Percentiles rank a stretch among this genome's conserved stretches.
These are phyloP conservation scores for Pseudopleuronectes americanus DNA, from an alignment of 2,797 vertebrate genomes.

Conservation along the genomic window DNA sequence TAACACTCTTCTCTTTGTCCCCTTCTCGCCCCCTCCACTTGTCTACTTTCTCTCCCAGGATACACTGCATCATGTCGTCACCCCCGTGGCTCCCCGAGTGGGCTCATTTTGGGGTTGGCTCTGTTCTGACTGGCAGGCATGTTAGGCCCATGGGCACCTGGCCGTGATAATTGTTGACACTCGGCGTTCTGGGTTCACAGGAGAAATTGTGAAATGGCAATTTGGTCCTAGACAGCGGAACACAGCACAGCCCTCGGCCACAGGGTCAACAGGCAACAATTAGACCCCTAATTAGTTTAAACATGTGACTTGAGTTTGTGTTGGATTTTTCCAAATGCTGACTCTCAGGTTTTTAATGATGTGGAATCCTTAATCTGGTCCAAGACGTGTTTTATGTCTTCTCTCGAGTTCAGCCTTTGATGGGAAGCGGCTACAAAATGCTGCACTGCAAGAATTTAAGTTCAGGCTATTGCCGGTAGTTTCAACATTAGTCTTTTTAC, in stretches of 20 bases:
- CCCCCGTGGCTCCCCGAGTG: slow-evolving; percentile 9
- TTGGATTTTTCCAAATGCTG: slow-evolving; percentile 40
- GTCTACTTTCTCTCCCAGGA: slow-evolving; percentile 6
- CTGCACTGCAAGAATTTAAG: slow-evolving; percentile 61
- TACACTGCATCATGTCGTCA: slow-evolving; percentile 8
- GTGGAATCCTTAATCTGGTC: slow-evolving; percentile 22
- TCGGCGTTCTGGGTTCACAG: slow-evolving; percentile 22
- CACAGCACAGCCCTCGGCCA: slow-evolving; percentile 3
- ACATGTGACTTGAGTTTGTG: slow-evolving; percentile 15
- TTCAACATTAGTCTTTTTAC: slow-evolving; percentile 78
- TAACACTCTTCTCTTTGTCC: slow-evolving; percentile 27
- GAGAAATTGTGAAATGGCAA: slow-evolving; percentile 33
- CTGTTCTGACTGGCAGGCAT: slow-evolving; percentile 5
- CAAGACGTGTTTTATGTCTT: slow-evolving; percentile 36
- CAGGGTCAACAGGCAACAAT: slow-evolving; percentile 37
- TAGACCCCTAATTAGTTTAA: slow-evolving; percentile 46
- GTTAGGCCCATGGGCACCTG: slow-evolving; percentile 31
- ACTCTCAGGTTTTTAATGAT: slow-evolving; percentile 29
- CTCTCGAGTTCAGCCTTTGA: slow-evolving; percentile 58
- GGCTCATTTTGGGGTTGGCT: slow-evolving; percentile 20
- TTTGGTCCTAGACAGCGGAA: slow-evolving; percentile 24
- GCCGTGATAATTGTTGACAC: slow-evolving; percentile 44
- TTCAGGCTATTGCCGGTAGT: slow-evolving; percentile 71
- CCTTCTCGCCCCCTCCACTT: background rate
- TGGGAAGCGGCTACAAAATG: slow-evolving; percentile 67